Base-by-base conservation (phyloP, 2,797 vertebrate genomes). In the Thalassophryne amazonica region DNA sequence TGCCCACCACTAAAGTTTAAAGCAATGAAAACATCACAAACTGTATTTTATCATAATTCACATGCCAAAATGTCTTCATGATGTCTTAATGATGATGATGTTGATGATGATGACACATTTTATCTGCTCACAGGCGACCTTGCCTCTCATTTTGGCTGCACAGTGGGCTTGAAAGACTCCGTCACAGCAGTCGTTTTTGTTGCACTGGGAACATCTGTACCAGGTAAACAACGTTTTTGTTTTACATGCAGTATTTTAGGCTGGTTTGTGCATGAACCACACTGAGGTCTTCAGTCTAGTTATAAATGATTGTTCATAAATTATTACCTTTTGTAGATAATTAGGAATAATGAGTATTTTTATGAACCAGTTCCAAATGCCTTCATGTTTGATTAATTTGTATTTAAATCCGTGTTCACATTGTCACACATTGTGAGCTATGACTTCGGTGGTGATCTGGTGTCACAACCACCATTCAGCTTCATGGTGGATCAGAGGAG, bases 131-230 rank as follows among this genome's bases (percentile, higher is more conserved):
- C 57, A 88, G 86, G 86, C 0, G 97, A 99, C 77, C 90, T 99
- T 80, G 97, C 97, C 0, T 98, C 89, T 55, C 95, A 97, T 70
- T 99, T 99, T 1, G 97, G 97, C 83, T 99, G 97, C 89, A 99
- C 96, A 58, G 93, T 99, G 1, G 96, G 96, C 54, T 77, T 99
- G 76, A 99, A 98, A 73, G 97, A 99, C 87, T 98, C 97, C 0
- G 96, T 99, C 71, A 99, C 96, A 0, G 97, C 97, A 0, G 96
- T 99, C 0, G 97, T 99, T 30, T 99, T 99, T 13, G 97, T 99
- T 0, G 97, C 97, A 0, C 65, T 99, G 46, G 97, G 97, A 59
- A 99, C 97, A 0, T 99, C 97, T 0, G 97, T 99, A 52, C 97
- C 97, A 90, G 97, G 97, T 98, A 27, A 76, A n/a, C n/a, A n/a